A percentile compares a stretch with the other conserved stretches of the same genome.
Conservation (phyloP, 2,888 invertebrate species). For the Drepana falcataria region DNA sequence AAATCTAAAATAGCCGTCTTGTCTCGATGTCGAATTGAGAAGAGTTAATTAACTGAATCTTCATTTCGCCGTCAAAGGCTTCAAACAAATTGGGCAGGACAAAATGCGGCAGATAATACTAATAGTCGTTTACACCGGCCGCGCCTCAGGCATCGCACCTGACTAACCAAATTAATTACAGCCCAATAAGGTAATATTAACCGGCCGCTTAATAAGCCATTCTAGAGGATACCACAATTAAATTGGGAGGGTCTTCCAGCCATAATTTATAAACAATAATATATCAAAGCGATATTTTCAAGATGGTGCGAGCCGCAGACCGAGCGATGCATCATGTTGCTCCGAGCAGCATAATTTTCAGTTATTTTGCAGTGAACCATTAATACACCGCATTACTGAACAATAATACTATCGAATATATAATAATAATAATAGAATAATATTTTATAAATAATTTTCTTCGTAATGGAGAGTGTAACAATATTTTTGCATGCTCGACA, state of each 20-base stretch:
- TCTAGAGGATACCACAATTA: conserved; percentile 75
- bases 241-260: conserved; percentile 71
- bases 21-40: conserved; percentile 25
- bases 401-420: too few relatives aligned
- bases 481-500: too few relatives aligned
- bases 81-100: conserved; percentile 72
- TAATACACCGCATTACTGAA: too few relatives aligned
- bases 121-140: conserved; percentile 46
- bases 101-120: conserved; percentile 63
- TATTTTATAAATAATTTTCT: too few relatives aligned
- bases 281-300: conserved; percentile 76
- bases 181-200: conserved; percentile 75
- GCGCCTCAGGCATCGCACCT: conserved; percentile 67
- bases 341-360: conserved; percentile 9
- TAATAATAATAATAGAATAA: too few relatives aligned
- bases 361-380: background rate
- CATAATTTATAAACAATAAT: conserved; percentile 79
- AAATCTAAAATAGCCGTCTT: conserved; percentile 26
- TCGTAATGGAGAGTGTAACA: too few relatives aligned
- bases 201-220: conserved; percentile 76
- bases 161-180: conserved; percentile 76
- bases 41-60: conserved; percentile 67
- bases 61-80: conserved; percentile 63
- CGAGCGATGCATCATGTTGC: conserved; percentile 45
- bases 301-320: conserved; percentile 68